Percentiles rank a stretch among this genome's conserved stretches.
phyloP scores from a whole-genome alignment of 2,797 vertebrate genomes.

The Vespertilio murinus region DNA sequence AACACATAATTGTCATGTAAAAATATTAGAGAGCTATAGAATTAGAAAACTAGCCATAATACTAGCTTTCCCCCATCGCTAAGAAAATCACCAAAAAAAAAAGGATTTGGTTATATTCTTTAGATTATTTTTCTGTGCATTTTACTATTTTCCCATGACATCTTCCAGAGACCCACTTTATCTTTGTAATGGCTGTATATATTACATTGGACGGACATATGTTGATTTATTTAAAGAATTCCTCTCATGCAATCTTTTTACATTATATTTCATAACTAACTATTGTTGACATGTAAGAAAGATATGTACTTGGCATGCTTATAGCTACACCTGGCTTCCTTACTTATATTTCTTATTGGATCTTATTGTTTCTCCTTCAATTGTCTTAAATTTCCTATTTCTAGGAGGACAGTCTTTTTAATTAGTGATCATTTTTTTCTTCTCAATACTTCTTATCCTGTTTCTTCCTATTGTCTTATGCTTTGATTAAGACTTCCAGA shows the following conservation, averaged over 20 bases:
- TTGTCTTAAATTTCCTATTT: slow-evolving; percentile 29
- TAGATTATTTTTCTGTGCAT: neutral
- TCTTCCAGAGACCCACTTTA: neutral
- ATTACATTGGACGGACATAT: neutral
- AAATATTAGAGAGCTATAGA: slow-evolving; percentile 27
- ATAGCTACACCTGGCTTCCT: neutral
- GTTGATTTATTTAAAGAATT: neutral
- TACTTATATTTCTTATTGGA: neutral
- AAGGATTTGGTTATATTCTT: neutral
- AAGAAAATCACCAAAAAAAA: neutral
- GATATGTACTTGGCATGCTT: neutral
- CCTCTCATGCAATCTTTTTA: neutral
- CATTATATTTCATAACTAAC: neutral
- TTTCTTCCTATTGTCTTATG: neutral
- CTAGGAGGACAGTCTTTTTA: neutral
- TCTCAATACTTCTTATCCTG: neutral
- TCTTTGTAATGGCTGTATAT: neutral
- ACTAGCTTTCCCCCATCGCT: neutral
- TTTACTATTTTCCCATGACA: neutral
- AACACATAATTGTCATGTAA: neutral
- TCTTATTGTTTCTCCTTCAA: neutral
- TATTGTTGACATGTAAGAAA: neutral
- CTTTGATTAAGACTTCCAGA: neutral
- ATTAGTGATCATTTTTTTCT: neutral
- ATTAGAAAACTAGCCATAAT: neutral